phyloP scores from a whole-genome alignment of 2,113 vertebrate genomes.

The Lepus timidus region DNA sequence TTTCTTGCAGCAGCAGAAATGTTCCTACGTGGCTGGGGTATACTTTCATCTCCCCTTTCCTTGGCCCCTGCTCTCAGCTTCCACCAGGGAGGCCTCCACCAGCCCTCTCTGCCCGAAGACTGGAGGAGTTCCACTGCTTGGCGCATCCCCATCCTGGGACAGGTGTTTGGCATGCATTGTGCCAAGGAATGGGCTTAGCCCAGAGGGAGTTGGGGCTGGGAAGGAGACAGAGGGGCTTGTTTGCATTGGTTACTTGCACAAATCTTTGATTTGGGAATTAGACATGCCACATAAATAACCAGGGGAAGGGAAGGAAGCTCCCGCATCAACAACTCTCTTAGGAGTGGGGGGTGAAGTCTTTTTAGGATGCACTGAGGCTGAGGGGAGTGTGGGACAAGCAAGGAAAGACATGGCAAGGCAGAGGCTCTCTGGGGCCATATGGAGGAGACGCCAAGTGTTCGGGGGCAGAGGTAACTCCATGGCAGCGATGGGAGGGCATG shows the following conservation, averaged over 20 bases:
- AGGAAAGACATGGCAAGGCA: background rate
- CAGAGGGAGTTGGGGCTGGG: background rate
- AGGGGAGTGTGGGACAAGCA: background rate
- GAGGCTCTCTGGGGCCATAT: background rate
- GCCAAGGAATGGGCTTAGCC: background rate
- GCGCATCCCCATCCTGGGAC: background rate
- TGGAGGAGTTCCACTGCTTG: background rate
- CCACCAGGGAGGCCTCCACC: background rate
- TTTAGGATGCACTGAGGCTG: background rate
- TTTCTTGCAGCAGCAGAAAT: constrained; percentile 41
- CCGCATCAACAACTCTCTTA: background rate
- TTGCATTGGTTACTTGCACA: background rate
- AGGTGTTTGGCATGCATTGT: background rate
- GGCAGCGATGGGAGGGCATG: background rate
- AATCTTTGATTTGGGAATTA: background rate
- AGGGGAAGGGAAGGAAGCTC: background rate
- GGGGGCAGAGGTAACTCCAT: background rate
- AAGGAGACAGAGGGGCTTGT: background rate
- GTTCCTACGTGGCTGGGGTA: background rate
- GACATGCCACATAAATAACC: background rate
- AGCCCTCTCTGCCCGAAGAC: background rate
- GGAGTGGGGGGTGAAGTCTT: background rate
- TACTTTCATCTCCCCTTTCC: constrained; percentile 6
- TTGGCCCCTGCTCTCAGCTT: background rate
- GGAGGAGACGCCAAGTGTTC: background rate